A percentile compares a stretch with the other conserved stretches of the same genome.
Evolutionary conservation across 1,140 invertebrate genomes (phyloP).

Genomic region (Luehdorfia chinensis): DNA sequence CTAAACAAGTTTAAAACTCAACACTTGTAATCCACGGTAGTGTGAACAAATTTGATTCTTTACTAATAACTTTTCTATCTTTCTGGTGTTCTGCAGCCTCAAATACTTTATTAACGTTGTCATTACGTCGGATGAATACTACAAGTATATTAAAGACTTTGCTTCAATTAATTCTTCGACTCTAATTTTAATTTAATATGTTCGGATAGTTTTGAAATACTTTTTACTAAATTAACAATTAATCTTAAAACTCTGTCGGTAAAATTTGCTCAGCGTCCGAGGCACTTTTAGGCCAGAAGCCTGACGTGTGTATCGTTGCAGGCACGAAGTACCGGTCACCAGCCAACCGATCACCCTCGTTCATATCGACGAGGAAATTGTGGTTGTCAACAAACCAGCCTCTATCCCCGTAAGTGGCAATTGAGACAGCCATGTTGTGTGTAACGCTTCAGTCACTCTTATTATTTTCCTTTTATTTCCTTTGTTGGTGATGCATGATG

Average conservation of each 20-base stretch:
- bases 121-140: background rate
- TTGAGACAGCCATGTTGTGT: constrained; percentile 83
- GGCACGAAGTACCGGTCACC: constrained; percentile 98
- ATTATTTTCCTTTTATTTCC: constrained; percentile 28
- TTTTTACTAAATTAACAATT: background rate
- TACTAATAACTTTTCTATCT: constrained; percentile 14
- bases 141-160: constrained; percentile 4
- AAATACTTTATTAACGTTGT: constrained; percentile 4
- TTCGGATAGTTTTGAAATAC: background rate
- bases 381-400: constrained; percentile 99
- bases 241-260: background rate
- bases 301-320: constrained; percentile 81
- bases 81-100: constrained; percentile 2
- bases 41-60: constrained; percentile 10
- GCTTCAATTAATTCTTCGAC: constrained; percentile 1
- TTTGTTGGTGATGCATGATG: constrained; percentile 29
- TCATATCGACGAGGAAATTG: constrained; percentile 97
- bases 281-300: constrained; percentile 27
- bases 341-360: constrained; percentile 96
- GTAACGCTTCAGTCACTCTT: constrained; percentile 39
- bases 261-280: constrained; percentile 38
- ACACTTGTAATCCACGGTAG: constrained; percentile 13
- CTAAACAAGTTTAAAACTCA: constrained; percentile 10
- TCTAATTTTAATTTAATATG: background rate
- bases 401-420: constrained; percentile 97